Conservation (phyloP, 2,797 vertebrate species). For the Arrhamphus sclerolepis region DNA sequence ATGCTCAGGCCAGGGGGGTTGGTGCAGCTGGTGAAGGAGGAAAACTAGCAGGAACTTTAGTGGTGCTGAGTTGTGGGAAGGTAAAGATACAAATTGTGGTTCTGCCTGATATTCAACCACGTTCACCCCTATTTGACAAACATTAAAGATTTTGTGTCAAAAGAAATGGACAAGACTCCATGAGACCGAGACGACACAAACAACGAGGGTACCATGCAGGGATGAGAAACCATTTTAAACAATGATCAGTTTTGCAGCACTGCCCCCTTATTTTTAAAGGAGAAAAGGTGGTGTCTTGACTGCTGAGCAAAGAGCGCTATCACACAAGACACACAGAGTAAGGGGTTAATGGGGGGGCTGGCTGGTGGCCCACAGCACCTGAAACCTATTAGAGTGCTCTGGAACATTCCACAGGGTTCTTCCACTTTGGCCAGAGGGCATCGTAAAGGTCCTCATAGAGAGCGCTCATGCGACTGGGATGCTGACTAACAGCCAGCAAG, state of each 20-base stretch:
- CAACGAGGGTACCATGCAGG: background rate
- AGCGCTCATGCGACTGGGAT: constrained; percentile 56
- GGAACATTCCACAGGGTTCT: constrained; percentile 86
- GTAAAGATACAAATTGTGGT: constrained; percentile 34
- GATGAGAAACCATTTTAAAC: constrained; percentile 26
- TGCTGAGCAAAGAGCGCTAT: constrained; percentile 64
- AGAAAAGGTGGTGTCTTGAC: constrained; percentile 62
- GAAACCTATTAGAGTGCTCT: constrained; percentile 85
- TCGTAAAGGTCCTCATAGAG: constrained; percentile 81
- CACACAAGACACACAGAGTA: constrained; percentile 63
- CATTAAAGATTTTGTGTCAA: background rate
- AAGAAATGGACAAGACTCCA: background rate
- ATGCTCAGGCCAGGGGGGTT: constrained; percentile 60
- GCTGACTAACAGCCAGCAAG: constrained; percentile 65
- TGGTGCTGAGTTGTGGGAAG: constrained; percentile 54
- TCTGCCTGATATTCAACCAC: constrained; percentile 27
- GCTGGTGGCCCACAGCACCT: constrained; percentile 81
- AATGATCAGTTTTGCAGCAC: constrained; percentile 38
- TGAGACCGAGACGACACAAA: background rate
- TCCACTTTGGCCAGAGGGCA: constrained; percentile 81
- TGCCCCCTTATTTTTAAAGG: constrained; percentile 50
- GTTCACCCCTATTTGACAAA: constrained; percentile 5
- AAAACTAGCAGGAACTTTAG: constrained; percentile 67
- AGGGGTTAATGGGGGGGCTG: constrained; percentile 61
- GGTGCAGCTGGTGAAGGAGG: constrained; percentile 35